These are phyloP conservation scores for Pterois miles DNA, from an alignment of 2,797 vertebrate genomes.

Conservation along the genomic window DNA sequence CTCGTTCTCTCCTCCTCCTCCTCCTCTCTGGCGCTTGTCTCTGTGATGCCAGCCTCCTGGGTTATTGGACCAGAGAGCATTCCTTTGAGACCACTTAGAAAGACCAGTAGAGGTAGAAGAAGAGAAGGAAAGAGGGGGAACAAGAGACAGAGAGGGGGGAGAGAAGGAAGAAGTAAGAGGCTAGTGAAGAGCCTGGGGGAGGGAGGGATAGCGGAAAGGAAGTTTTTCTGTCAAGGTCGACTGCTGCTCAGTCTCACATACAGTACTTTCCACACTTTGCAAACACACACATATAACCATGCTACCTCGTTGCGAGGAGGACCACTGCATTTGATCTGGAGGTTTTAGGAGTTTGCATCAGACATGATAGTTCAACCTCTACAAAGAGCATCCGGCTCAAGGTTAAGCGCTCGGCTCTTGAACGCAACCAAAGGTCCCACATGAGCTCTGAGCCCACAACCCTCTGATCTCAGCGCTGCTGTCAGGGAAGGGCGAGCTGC, in stretches of 20 bases:
- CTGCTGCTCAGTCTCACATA: constrained; percentile 74
- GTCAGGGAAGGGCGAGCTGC: constrained; percentile 40
- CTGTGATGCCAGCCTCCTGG: constrained; percentile 75
- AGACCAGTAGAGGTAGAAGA: constrained; percentile 76
- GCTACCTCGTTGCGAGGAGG: constrained; percentile 34
- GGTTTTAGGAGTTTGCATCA: constrained; percentile 57
- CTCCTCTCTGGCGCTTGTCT: constrained; percentile 63
- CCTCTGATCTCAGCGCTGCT: constrained; percentile 65
- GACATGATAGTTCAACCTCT: constrained; percentile 59
- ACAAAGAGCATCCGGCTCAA: constrained; percentile 65
- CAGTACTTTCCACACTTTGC: constrained; percentile 62
- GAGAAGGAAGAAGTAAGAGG: constrained; percentile 48
- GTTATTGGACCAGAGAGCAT: constrained; percentile 82
- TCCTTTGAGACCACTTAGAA: constrained; percentile 85
- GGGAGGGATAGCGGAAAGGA: constrained; percentile 68
- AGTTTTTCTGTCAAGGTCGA: constrained; percentile 83
- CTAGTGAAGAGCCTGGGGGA: constrained; percentile 61
- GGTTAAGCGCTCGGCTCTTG: constrained; percentile 70
- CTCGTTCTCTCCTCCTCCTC: constrained; percentile 38
- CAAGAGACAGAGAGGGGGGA: constrained; percentile 42
- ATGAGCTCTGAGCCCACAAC: constrained; percentile 54
- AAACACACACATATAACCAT: constrained; percentile 17
- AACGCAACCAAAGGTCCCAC: constrained; percentile 57
- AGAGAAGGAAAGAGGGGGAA: constrained; percentile 66
- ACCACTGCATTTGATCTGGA: constrained; percentile 44